Conservation (phyloP, 2,888 invertebrate species). For the Parascotia fuliginaria region DNA sequence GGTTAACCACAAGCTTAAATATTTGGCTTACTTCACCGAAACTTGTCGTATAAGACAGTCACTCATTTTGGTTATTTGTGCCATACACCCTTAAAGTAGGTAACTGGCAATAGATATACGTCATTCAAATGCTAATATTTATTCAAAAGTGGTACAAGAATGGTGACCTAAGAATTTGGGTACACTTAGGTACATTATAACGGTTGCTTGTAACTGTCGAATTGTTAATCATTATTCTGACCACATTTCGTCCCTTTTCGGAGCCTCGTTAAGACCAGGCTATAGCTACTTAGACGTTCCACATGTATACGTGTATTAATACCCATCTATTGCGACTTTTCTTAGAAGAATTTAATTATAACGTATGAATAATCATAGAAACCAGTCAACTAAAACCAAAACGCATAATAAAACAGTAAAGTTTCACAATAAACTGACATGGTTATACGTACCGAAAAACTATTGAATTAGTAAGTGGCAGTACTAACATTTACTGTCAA, state of each 20-base stretch:
- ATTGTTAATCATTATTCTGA: slow-evolving; percentile 55
- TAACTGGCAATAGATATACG: slow-evolving; percentile 23
- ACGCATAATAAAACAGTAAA: background rate
- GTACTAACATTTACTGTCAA: background rate
- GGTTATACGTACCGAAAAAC: background rate
- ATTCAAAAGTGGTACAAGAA: slow-evolving; percentile 33
- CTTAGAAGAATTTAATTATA: slow-evolving; percentile 2
- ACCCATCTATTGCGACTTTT: slow-evolving; percentile 4
- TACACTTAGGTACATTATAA: slow-evolving; percentile 48
- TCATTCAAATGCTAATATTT: slow-evolving; percentile 48
- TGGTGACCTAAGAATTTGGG: slow-evolving; percentile 50
- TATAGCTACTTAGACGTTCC: slow-evolving; percentile 5
- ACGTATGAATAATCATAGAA: slow-evolving; percentile 12
- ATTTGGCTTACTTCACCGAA: slow-evolving; percentile 35
- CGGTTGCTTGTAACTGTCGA: slow-evolving; percentile 49
- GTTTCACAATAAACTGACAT: slow-evolving; percentile 1
- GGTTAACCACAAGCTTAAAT: slow-evolving; percentile 21
- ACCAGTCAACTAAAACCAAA: slow-evolving; percentile 4
- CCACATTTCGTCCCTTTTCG: slow-evolving; percentile 48
- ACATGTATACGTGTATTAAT: background rate
- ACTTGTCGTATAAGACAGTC: slow-evolving; percentile 25
- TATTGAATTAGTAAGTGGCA: background rate
- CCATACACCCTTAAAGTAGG: slow-evolving; percentile 37
- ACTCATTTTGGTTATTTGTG: slow-evolving; percentile 22
- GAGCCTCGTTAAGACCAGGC: slow-evolving; percentile 7